Evolutionary conservation across 1,140 invertebrate genomes (phyloP).

Genomic region (Lerema accius): DNA sequence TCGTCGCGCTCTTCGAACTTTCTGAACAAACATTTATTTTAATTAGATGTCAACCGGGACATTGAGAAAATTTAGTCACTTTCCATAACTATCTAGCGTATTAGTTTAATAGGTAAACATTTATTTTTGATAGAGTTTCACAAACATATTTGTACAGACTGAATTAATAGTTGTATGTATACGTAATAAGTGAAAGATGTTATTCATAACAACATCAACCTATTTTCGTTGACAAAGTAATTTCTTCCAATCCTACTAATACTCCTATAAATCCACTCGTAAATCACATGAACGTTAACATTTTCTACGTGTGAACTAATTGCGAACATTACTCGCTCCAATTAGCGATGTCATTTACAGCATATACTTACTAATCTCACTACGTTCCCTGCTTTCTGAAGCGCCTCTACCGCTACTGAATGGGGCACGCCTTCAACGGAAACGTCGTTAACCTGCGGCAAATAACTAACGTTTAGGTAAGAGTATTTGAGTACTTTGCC

Average conservation of each 20-base stretch:
- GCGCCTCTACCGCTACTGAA: constrained; percentile 95
- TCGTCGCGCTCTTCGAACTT: constrained; percentile 72
- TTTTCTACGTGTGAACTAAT: background rate
- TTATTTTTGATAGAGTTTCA: constrained; percentile 11
- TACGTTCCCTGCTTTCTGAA: constrained; percentile 96
- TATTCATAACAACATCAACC: no score
- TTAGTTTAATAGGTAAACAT: no score
- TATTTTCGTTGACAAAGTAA: constrained; percentile 11
- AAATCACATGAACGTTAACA: background rate
- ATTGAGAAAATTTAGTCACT: constrained; percentile 23
- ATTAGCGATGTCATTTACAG: constrained; percentile 25
- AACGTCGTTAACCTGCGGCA: constrained; percentile 90
- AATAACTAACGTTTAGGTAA: constrained; percentile 22
- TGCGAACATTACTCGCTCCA: constrained; percentile 18
- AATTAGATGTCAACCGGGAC: constrained; percentile 26
- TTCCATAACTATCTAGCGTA: no score
- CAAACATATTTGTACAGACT: no score
- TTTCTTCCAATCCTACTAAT: background rate
- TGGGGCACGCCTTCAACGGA: constrained; percentile 96
- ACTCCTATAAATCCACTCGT: background rate
- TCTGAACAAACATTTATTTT: constrained; percentile 45
- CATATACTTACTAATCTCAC: constrained; percentile 92
- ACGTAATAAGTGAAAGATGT: constrained; percentile 3
- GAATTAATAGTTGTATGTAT: no score
- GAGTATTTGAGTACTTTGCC: background rate